Evolutionary conservation across 2,797 vertebrate genomes (phyloP).

Genomic region (Onychomys torridus): DNA sequence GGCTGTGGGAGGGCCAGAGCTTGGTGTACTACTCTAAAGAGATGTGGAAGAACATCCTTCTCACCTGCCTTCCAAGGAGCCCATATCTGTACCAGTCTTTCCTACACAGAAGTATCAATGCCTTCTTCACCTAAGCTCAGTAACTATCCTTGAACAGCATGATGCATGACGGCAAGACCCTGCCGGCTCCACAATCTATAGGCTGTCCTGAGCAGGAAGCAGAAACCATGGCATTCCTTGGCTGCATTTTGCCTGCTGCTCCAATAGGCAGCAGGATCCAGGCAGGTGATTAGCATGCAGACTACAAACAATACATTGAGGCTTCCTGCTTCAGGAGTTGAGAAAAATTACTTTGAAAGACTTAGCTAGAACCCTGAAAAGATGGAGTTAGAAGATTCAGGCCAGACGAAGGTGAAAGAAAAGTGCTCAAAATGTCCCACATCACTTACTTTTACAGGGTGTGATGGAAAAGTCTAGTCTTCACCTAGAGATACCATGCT

Average conservation of each 20-base stretch:
- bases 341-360: constrained; percentile 24
- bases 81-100: constrained; percentile 52
- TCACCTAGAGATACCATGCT: not conserved
- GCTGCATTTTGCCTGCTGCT: constrained; percentile 14
- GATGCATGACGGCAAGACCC: not conserved
- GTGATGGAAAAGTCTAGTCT: not conserved
- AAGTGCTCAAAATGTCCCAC: not conserved
- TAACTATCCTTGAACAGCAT: not conserved
- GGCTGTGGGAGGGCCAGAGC: not conserved
- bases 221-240: not conserved
- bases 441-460: not conserved
- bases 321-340: not conserved
- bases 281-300: not conserved
- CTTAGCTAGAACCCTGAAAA: not conserved
- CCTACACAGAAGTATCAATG: not conserved
- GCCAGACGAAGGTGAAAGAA: not conserved
- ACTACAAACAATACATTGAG: not conserved
- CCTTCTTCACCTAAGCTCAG: constrained; percentile 20
- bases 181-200: not conserved
- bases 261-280: not conserved
- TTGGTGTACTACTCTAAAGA: not conserved
- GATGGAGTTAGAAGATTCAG: not conserved
- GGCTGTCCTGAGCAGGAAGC: not conserved
- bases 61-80: constrained; percentile 69
- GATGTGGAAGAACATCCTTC: not conserved